Conservation (phyloP, 2,797 vertebrate species). For the Channallabes apus region DNA sequence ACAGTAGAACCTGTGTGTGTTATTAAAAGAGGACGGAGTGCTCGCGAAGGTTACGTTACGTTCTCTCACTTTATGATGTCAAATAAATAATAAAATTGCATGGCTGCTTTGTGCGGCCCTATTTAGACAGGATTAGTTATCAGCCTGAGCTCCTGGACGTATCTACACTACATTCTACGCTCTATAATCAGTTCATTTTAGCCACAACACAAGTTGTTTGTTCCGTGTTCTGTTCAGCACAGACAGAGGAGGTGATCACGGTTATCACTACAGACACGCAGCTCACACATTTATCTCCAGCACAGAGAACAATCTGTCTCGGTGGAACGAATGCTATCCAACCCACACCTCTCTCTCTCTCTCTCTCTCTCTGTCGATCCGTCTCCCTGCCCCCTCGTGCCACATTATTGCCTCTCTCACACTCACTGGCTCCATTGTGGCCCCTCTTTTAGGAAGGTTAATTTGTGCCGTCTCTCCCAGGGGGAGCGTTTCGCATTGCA, state of each 20-base stretch:
- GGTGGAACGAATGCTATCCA: slow-evolving; percentile 7
- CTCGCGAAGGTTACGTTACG: too few relatives aligned
- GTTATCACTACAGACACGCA: neutral
- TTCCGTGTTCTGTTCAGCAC: neutral
- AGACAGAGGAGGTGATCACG: neutral
- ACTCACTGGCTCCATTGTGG: slow-evolving; percentile 24
- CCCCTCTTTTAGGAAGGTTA: neutral
- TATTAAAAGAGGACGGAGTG: too few relatives aligned
- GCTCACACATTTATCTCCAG: neutral
- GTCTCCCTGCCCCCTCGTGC: neutral
- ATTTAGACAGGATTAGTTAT: neutral
- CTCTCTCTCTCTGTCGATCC: neutral
- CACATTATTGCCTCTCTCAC: slow-evolving; percentile 12
- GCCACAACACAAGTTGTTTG: neutral
- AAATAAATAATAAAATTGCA: too few relatives aligned
- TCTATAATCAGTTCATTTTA: neutral
- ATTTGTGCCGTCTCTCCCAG: neutral
- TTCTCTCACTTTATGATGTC: too few relatives aligned
- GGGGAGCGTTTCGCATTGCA: slow-evolving; percentile 10
- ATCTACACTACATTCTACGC: neutral
- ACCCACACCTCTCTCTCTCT: neutral
- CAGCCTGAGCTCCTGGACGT: neutral
- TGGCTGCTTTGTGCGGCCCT: neutral
- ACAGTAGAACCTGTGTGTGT: too few relatives aligned
- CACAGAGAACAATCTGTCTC: neutral